These are phyloP conservation scores for Apeira syringaria DNA, from an alignment of 2,888 invertebrate species.

Conservation along the genomic window DNA sequence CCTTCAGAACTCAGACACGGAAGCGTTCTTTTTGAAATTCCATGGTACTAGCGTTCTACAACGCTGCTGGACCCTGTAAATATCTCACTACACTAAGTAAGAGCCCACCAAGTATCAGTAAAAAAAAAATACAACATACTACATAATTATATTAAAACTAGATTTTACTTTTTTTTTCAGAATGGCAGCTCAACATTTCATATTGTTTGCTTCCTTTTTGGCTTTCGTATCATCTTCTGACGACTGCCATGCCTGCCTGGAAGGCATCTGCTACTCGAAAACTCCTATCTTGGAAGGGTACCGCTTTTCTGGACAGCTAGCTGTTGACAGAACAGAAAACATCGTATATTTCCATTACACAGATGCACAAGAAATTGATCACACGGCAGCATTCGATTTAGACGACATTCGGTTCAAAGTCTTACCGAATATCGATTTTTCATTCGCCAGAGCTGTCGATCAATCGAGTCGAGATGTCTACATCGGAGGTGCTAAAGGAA, in stretches of 20 bases:
- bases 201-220: conserved; percentile 6
- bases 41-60: too few species aligned
- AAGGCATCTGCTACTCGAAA: conserved; percentile 55
- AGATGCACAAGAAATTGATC: conserved; percentile 41
- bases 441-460: conserved; percentile 60
- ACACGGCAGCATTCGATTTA: conserved; percentile 56
- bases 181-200: conserved; percentile 12
- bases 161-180: conserved; percentile 14
- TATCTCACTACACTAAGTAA: too few species aligned
- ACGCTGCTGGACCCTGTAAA: too few species aligned
- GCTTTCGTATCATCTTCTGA: conserved; percentile 10
- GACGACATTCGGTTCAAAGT: conserved; percentile 45
- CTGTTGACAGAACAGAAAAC: conserved; percentile 55
- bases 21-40: too few species aligned
- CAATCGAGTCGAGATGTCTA: conserved; percentile 52
- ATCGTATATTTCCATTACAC: conserved; percentile 61
- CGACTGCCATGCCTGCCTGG: conserved; percentile 59
- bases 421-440: conserved; percentile 51
- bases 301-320: conserved; percentile 59
- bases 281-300: conserved; percentile 47
- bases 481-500: conserved; percentile 53
- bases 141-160: too few species aligned
- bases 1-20: too few species aligned
- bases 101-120: too few species aligned
- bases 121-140: too few species aligned